phyloP scores from a whole-genome alignment of 2,888 invertebrate genomes.

The Phania funesta region DNA sequence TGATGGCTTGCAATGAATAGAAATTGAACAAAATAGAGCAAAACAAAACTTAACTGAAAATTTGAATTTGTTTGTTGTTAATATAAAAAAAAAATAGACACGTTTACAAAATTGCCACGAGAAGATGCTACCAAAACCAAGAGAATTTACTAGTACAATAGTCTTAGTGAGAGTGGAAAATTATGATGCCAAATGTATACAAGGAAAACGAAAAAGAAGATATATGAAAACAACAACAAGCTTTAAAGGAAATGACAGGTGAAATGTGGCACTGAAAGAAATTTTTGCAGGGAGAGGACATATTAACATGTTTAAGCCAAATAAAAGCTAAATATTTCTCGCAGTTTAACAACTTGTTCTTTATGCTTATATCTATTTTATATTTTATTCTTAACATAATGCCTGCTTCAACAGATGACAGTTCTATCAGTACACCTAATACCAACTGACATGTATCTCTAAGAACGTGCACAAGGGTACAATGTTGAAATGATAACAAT shows the following conservation, averaged over 20 bases:
- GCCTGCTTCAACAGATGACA: slow-evolving; percentile 67
- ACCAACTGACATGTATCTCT: slow-evolving; percentile 68
- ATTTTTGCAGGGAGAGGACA: background rate
- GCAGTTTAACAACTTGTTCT: slow-evolving; percentile 31
- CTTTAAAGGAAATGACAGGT: slow-evolving; percentile 59
- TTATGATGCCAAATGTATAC: slow-evolving; percentile 59
- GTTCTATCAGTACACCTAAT: slow-evolving; percentile 71
- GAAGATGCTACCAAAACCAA: slow-evolving; percentile 7
- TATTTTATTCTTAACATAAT: slow-evolving; percentile 31
- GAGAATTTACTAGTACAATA: slow-evolving; percentile 33
- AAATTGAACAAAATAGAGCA: slow-evolving; percentile 67
- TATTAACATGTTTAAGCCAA: background rate
- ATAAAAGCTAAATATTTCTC: background rate
- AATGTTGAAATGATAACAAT: slow-evolving; percentile 15
- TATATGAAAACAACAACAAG: slow-evolving; percentile 49
- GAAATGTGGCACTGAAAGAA: slow-evolving; percentile 50
- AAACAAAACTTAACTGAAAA: slow-evolving; percentile 21
- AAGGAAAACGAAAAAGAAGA: slow-evolving; percentile 17
- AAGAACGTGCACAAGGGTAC: slow-evolving; percentile 57
- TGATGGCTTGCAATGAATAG: slow-evolving; percentile 72
- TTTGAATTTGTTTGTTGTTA: slow-evolving; percentile 52
- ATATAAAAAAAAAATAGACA: slow-evolving; percentile 8
- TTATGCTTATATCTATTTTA: slow-evolving; percentile 27
- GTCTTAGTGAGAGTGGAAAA: slow-evolving; percentile 45
- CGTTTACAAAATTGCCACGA: background rate